These are phyloP conservation scores for Cataglyphis livida DNA, from an alignment of 2,888 invertebrate genomes.

Conservation along the genomic window DNA sequence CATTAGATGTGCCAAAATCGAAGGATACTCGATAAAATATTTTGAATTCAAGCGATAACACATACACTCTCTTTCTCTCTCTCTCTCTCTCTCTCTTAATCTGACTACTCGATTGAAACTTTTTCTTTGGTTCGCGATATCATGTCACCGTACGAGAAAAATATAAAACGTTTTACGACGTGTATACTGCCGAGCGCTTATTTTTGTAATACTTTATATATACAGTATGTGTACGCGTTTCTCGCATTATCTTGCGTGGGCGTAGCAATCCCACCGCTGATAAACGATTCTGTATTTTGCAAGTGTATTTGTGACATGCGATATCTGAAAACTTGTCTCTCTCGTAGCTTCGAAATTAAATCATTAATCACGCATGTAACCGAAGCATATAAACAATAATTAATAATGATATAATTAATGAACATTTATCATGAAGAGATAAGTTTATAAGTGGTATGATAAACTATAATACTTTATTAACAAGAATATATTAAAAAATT, in stretches of 20 bases:
- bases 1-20: not conserved
- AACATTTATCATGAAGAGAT: not conserved
- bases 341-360: not conserved
- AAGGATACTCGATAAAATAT: constrained; percentile 61
- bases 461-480: not conserved
- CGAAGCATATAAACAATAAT: constrained; percentile 1
- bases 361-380: constrained; percentile 26
- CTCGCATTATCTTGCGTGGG: constrained; percentile 75
- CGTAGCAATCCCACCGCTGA: constrained; percentile 60
- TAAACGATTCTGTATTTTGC: constrained; percentile 35
- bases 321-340: constrained; percentile 29
- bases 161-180: constrained; percentile 27
- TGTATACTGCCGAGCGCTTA: not conserved
- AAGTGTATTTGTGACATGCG: constrained; percentile 28
- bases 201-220: constrained; percentile 58
- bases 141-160: constrained; percentile 20
- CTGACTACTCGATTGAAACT: constrained; percentile 54
- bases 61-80: no score
- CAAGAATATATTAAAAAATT: not conserved
- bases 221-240: constrained; percentile 24
- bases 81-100: constrained; percentile 40
- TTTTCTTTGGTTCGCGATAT: constrained; percentile 31
- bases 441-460: not conserved
- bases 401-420: constrained; percentile 9
- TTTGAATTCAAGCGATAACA: constrained; percentile 67